Percentiles rank a stretch among this genome's conserved stretches.
Evolutionary conservation across 2,113 vertebrate species (phyloP).

Genomic region (Alexandromys fortis): DNA sequence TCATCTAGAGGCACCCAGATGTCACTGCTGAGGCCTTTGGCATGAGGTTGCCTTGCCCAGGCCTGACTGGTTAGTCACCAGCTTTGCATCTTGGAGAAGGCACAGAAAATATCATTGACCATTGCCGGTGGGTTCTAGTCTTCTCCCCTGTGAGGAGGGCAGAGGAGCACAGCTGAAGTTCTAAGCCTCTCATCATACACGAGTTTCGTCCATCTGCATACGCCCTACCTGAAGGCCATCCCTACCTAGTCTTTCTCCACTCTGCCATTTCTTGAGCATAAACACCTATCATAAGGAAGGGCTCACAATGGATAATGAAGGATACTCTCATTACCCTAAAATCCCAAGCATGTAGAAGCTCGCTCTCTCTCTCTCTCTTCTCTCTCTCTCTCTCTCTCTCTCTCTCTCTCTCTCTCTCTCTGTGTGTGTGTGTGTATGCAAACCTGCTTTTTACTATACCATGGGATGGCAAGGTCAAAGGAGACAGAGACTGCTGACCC

Average conservation of each 20-base stretch:
- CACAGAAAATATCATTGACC: not conserved
- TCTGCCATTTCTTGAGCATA: not conserved
- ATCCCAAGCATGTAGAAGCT: accelerated
- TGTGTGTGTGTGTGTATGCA: too few relatives aligned
- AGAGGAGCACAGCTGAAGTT: too few relatives aligned
- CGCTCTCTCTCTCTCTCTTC: too few relatives aligned
- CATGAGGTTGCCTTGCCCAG: too few relatives aligned
- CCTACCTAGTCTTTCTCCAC: not conserved
- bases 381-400: too few relatives aligned
- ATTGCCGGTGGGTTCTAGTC: not conserved
- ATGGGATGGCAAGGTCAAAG: not conserved
- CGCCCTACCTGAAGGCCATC: not conserved
- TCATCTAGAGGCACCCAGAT: not conserved
- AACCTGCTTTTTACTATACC: not conserved
- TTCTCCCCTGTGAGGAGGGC: not conserved
- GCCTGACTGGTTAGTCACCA: too few relatives aligned
- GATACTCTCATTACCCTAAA: too few relatives aligned
- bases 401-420: too few relatives aligned
- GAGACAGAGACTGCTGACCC: not conserved
- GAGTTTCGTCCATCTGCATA: not conserved
- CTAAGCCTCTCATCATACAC: not conserved
- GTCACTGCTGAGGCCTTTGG: not conserved
- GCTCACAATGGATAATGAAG: not conserved
- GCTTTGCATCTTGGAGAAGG: not conserved
- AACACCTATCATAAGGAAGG: not conserved